Percentiles rank a stretch among this genome's conserved stretches.
Evolutionary conservation across 2,113 vertebrate genomes (phyloP).

Genomic region (Sterrhoptilus dennistouni): DNA sequence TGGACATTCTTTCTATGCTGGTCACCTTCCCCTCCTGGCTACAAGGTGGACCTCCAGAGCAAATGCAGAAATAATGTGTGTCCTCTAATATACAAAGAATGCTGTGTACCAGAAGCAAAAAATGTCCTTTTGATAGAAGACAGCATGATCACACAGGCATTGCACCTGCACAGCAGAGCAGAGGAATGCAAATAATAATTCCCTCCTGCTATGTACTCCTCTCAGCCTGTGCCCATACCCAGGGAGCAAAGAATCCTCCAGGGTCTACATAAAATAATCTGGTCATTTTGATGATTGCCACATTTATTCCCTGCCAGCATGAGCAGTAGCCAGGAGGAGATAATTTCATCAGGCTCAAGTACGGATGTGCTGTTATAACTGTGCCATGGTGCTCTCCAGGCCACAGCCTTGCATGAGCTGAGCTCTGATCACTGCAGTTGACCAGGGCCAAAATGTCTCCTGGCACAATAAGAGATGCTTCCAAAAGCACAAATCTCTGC

Average conservation of each 20-base stretch:
- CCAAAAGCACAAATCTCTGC: not conserved
- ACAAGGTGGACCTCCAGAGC: not conserved
- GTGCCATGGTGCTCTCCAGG: not conserved
- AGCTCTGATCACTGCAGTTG: not conserved
- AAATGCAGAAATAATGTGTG: not conserved
- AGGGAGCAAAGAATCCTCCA: not conserved
- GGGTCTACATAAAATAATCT: not conserved
- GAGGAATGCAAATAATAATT: not conserved
- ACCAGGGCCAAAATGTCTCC: not conserved
- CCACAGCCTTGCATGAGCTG: accelerated
- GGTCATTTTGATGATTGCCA: not conserved
- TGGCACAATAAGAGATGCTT: not conserved
- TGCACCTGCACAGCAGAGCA: not conserved
- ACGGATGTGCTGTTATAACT: not conserved
- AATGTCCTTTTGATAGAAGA: not conserved
- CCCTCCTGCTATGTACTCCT: not conserved
- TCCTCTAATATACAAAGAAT: not conserved
- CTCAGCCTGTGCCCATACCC: not conserved
- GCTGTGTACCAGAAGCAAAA: not conserved
- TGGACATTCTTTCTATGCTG: not conserved
- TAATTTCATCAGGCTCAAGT: not conserved
- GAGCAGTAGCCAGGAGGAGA: not conserved
- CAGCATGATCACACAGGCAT: not conserved
- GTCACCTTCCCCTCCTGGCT: not conserved
- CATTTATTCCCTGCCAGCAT: not conserved